Percentiles rank a stretch among this genome's conserved stretches.
Evolutionary conservation across 2,888 invertebrate species (phyloP).

Genomic region (Lagria hirta): DNA sequence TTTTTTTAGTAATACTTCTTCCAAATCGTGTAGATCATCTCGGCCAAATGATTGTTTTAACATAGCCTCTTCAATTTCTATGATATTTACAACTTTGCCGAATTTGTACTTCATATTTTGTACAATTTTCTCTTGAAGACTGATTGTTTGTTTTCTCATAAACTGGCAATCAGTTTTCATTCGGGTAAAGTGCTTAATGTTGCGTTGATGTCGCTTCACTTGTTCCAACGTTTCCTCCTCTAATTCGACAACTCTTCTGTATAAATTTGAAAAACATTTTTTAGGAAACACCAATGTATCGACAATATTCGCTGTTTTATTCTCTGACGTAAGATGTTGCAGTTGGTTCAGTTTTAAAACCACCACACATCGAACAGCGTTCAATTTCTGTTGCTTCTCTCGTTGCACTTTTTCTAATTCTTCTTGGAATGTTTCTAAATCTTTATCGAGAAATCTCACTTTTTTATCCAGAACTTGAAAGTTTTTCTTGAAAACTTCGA

Average conservation of each 20-base stretch:
- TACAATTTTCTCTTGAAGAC: constrained; percentile 59
- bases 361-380: constrained; percentile 72
- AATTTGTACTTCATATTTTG: constrained; percentile 61
- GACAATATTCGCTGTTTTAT: constrained; percentile 50
- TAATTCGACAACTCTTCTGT: constrained; percentile 65
- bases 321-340: constrained; percentile 56
- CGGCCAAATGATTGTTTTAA: constrained; percentile 57
- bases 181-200: constrained; percentile 67
- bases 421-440: constrained; percentile 60
- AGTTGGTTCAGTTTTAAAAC: constrained; percentile 71
- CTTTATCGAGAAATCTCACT: constrained; percentile 59
- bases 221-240: constrained; percentile 67
- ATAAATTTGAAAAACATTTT: constrained; percentile 58
- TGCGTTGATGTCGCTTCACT: constrained; percentile 65
- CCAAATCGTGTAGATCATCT: constrained; percentile 58
- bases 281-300: constrained; percentile 67
- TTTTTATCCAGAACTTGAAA: constrained; percentile 62
- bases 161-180: constrained; percentile 70
- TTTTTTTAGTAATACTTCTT: constrained; percentile 60
- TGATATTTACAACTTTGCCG: constrained; percentile 58
- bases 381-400: constrained; percentile 75
- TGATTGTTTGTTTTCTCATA: constrained; percentile 63
- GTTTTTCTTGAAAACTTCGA: constrained; percentile 62
- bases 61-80: constrained; percentile 59
- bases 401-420: constrained; percentile 63